Base-by-base conservation (phyloP, 1,140 invertebrate species). In the Aphis craccivora region DNA sequence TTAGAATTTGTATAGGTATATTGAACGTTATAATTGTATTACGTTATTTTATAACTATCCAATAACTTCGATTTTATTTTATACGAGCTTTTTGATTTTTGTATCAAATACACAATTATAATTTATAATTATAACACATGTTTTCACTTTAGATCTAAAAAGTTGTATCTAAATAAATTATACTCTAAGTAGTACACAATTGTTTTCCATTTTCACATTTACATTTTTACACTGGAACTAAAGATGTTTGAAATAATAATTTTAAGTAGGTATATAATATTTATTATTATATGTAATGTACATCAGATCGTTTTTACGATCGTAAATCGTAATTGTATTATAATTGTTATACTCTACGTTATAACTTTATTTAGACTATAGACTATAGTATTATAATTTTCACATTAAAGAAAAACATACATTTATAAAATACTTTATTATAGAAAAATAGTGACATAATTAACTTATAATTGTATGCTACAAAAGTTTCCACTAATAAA, bases 401-500 rank as follows among this genome's bases (percentile, higher is more conserved):
- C 30, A n/a, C 60, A 18, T 20, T 43, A 43, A 18, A 43, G 37
- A 40, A 40, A 51, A 40, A 84, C 37, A 84, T 30, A 84, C 22
- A 84, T 84, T 83, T 83, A 83, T 37, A 83, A 83, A 83, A 83
- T 83, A 83, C 20, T 37, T 37, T 37, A 37, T 22, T 83, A 83
- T 37, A 83, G 35, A 83, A 83, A 83, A 83, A 40, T 84, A 84
- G 8, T 76, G 30, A 43, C 23, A 84, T 84, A 84, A 2, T 9
- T 84, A 84, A 40, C 23, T 43, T 84, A 84, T 43, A 84, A 37
- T 43, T 76, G 30, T 84, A 40, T 43, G 37, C 37, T 84, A 84
- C 40, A 35, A 48, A 87, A n/a, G 45, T n/a, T 25, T 87, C 30
- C 37, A 89, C 87, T 53, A 89, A 55, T 89, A 89, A 90, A 40